phyloP scores from a whole-genome alignment of 2,113 vertebrate genomes.

The Rhipidura dahli region DNA sequence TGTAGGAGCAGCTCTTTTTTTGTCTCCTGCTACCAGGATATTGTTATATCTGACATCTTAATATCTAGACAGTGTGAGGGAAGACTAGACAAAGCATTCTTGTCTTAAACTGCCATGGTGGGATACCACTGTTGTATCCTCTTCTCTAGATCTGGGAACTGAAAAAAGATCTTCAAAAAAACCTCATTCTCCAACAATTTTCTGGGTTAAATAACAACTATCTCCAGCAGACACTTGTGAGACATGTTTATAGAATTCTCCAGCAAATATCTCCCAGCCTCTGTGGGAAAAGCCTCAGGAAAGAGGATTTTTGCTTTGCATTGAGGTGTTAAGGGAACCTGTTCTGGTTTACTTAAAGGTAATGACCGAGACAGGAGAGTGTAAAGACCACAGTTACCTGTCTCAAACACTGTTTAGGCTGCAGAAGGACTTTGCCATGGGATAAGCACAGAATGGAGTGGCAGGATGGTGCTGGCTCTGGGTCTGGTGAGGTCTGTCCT shows the following conservation, averaged over 20 bases:
- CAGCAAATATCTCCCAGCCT: not conserved
- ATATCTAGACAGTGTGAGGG: not conserved
- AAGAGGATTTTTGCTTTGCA: not conserved
- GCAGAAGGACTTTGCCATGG: not conserved
- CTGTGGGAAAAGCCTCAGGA: not conserved
- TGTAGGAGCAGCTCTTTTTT: not conserved
- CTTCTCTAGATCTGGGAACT: not conserved
- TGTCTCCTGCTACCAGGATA: not conserved
- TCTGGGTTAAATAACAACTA: not conserved
- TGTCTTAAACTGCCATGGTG: not conserved
- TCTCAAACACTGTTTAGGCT: not conserved
- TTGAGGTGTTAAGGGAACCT: not conserved
- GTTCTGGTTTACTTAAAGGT: not conserved
- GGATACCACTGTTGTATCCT: not conserved
- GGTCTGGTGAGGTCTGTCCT: not conserved
- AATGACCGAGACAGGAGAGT: not conserved
- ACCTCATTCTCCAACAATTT: not conserved
- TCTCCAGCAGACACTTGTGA: not conserved
- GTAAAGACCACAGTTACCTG: not conserved
- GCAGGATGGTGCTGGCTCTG: not conserved
- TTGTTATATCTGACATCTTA: not conserved
- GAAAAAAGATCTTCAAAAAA: not conserved
- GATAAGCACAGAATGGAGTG: not conserved
- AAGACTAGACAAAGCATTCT: not conserved
- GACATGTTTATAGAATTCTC: not conserved